phyloP scores from a whole-genome alignment of 1,140 invertebrate genomes.

The Halictus rubicundus region DNA sequence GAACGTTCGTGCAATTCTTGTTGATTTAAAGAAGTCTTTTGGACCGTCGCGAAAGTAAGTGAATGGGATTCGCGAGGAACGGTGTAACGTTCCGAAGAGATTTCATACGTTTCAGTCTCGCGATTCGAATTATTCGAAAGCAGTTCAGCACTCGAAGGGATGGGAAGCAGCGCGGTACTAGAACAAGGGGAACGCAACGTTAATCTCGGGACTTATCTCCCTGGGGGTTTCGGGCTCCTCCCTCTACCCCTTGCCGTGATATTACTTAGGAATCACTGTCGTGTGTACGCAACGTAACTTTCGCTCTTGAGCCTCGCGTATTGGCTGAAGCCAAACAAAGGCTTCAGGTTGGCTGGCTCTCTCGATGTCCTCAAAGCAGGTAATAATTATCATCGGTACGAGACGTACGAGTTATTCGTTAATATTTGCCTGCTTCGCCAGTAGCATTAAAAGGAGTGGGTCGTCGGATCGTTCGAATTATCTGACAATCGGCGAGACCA shows the following conservation, averaged over 20 bases:
- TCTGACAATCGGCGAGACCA: background rate
- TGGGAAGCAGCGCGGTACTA: constrained; percentile 18
- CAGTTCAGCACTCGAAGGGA: background rate
- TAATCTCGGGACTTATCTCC: constrained; percentile 52
- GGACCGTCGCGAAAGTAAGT: no score
- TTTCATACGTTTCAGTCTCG: background rate
- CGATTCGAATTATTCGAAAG: background rate
- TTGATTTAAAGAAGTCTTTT: no score
- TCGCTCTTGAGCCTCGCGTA: no score
- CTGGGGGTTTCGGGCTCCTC: background rate
- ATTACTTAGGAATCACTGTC: constrained; percentile 41
- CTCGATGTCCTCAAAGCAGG: background rate
- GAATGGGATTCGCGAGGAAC: no score
- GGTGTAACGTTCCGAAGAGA: background rate
- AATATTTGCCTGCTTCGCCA: no score
- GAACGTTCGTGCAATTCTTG: no score
- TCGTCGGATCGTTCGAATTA: background rate
- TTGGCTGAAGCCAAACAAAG: background rate
- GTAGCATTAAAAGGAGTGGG: no score
- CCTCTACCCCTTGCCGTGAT: background rate
- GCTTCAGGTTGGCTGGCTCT: no score
- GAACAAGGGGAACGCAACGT: constrained; percentile 29
- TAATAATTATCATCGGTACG: background rate
- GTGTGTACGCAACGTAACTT: background rate
- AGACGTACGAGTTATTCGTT: background rate